phyloP scores from a whole-genome alignment of 2,113 vertebrate species.

The Perca fluviatilis region DNA sequence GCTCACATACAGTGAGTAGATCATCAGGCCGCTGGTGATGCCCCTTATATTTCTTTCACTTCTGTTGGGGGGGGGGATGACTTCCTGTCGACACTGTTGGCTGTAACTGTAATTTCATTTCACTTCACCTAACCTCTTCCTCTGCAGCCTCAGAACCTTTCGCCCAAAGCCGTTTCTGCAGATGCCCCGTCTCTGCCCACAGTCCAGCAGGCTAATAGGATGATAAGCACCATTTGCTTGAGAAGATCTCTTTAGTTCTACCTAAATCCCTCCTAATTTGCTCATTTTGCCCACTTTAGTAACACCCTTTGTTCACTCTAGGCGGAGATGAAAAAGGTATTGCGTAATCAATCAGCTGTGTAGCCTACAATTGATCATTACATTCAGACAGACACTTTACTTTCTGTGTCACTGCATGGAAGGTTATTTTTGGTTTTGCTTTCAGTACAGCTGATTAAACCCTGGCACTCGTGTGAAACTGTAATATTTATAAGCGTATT shows the following conservation, averaged over 20 bases:
- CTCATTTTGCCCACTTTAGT: constrained; percentile 43
- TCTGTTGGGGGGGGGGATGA: neutral
- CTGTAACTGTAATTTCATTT: constrained; percentile 39
- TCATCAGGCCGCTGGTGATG: neutral
- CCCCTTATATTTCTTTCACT: constrained; percentile 5
- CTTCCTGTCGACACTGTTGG: constrained; percentile 14
- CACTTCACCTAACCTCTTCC: constrained; percentile 10
- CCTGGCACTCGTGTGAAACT: neutral
- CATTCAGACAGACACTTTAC: neutral
- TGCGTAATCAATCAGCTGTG: constrained; percentile 60
- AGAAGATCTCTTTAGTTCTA: constrained; percentile 63
- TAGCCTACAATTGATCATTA: constrained; percentile 14
- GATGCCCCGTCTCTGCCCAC: constrained; percentile 41
- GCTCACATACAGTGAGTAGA: neutral
- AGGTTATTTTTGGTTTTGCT: neutral
- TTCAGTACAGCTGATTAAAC: constrained; percentile 12
- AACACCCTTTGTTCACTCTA: constrained; percentile 50
- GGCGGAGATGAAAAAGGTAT: constrained; percentile 29
- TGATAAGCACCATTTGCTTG: constrained; percentile 68
- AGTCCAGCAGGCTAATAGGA: constrained; percentile 62
- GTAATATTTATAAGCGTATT: constrained; percentile 24
- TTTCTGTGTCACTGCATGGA: neutral
- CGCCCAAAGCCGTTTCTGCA: constrained; percentile 32
- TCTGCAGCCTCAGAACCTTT: constrained; percentile 8
- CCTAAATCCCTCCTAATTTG: constrained; percentile 65